A percentile compares a stretch with the other conserved stretches of the same genome.
Conservation (phyloP, 2,113 vertebrate species). For the Upupa epops region DNA sequence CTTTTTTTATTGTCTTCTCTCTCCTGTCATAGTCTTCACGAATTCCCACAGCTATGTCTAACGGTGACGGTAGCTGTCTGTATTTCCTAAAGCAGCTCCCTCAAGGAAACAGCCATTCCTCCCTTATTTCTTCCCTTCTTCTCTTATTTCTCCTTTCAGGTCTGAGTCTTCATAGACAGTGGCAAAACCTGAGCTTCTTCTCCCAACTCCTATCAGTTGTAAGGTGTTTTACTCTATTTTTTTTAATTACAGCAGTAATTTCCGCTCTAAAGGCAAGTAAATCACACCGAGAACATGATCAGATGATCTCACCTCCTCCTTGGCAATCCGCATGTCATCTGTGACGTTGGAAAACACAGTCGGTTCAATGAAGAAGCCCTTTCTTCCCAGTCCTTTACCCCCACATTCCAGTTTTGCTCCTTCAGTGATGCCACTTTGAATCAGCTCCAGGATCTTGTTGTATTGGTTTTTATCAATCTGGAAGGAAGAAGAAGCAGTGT, state of each 20-base stretch:
- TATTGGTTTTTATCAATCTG: slow-evolving; percentile 95
- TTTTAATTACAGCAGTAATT: not conserved
- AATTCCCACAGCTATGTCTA: not conserved
- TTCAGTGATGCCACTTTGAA: slow-evolving; percentile 92
- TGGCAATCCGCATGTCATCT: slow-evolving; percentile 96
- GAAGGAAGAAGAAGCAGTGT: not conserved
- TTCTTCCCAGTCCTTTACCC: slow-evolving; percentile 89
- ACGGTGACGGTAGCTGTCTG: not conserved
- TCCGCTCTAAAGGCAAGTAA: not conserved
- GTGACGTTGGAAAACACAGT: slow-evolving; percentile 95
- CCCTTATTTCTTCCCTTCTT: not conserved
- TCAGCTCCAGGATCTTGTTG: slow-evolving; percentile 89
- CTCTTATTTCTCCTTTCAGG: not conserved
- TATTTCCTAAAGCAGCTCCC: not conserved
- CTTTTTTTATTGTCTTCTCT: not conserved
- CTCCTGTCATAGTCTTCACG: not conserved
- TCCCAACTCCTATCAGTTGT: not conserved
- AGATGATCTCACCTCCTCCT: slow-evolving; percentile 86
- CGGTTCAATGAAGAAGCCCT: slow-evolving; percentile 98
- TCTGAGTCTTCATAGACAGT: not conserved
- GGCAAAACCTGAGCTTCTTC: not conserved
- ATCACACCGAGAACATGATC: not conserved
- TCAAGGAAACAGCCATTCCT: not conserved
- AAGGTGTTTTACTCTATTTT: not conserved
- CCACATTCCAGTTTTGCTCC: slow-evolving; percentile 96